phyloP scores from a whole-genome alignment of 2,113 vertebrate species.

The Brienomyrus longianalis region DNA sequence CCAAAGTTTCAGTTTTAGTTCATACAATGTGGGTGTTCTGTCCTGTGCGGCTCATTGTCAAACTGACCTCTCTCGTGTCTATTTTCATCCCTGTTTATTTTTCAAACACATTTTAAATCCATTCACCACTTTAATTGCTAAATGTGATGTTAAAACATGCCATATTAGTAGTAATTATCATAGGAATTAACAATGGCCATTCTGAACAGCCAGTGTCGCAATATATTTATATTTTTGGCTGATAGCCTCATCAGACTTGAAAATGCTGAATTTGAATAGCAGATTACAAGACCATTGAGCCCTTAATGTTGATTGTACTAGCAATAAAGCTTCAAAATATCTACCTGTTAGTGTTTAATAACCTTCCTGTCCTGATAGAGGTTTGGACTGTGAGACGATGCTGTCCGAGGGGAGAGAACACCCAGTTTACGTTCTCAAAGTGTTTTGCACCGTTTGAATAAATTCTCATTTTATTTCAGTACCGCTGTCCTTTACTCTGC shows the following conservation, averaged over 20 bases:
- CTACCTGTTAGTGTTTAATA: neutral
- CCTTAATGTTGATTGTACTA: neutral
- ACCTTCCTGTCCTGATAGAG: neutral
- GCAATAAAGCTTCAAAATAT: neutral
- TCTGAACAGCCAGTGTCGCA: neutral
- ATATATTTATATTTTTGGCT: neutral
- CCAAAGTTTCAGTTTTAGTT: constrained; percentile 52
- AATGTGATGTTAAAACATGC: neutral
- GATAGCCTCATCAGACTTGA: too few relatives aligned
- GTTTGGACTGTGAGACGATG: neutral
- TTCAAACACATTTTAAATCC: neutral
- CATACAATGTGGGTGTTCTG: constrained; percentile 55
- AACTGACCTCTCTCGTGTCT: constrained; percentile 45
- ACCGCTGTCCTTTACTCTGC: neutral
- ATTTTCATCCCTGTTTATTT: neutral
- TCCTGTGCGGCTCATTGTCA: constrained; percentile 43
- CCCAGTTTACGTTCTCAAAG: constrained; percentile 19
- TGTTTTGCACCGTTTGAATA: constrained; percentile 68
- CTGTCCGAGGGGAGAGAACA: constrained; percentile 2
- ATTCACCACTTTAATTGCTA: neutral
- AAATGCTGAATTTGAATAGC: neutral
- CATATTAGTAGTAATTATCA: neutral
- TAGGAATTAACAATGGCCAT: neutral
- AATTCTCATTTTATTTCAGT: constrained; percentile 69
- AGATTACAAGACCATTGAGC: neutral